phyloP scores from a whole-genome alignment of 2,113 vertebrate genomes.

The Marmota flaviventris region DNA sequence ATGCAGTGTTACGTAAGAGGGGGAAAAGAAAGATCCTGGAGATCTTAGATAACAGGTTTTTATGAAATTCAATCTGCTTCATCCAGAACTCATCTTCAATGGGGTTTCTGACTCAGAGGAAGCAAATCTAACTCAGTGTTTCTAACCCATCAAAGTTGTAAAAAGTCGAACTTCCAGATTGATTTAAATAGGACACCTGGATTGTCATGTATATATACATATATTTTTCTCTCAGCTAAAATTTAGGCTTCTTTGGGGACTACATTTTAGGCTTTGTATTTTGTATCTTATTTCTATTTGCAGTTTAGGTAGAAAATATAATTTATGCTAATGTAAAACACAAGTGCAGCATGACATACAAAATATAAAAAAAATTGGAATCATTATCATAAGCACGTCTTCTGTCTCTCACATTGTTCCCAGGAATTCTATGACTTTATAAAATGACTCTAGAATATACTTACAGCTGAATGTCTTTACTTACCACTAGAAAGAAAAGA shows the following conservation, averaged over 20 bases:
- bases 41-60: not conserved
- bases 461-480: conserved; percentile 7
- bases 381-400: not conserved
- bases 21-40: not conserved
- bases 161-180: not conserved
- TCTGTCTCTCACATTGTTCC: not conserved
- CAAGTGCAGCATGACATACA: not conserved
- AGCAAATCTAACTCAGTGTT: not conserved
- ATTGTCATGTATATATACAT: not conserved
- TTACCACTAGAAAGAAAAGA: not conserved
- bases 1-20: not conserved
- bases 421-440: not conserved
- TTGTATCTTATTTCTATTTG: not conserved
- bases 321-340: not conserved
- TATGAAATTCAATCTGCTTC: not conserved
- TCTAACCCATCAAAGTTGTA: not conserved
- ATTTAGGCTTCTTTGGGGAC: not conserved
- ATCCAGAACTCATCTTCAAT: not conserved
- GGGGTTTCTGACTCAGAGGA: not conserved
- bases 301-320: not conserved
- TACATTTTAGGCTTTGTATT: not conserved
- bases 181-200: not conserved
- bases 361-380: not conserved
- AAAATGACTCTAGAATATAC: not conserved
- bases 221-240: not conserved